Base-by-base conservation (phyloP, 2,113 vertebrate genomes). In the Arothron firmamentum region DNA sequence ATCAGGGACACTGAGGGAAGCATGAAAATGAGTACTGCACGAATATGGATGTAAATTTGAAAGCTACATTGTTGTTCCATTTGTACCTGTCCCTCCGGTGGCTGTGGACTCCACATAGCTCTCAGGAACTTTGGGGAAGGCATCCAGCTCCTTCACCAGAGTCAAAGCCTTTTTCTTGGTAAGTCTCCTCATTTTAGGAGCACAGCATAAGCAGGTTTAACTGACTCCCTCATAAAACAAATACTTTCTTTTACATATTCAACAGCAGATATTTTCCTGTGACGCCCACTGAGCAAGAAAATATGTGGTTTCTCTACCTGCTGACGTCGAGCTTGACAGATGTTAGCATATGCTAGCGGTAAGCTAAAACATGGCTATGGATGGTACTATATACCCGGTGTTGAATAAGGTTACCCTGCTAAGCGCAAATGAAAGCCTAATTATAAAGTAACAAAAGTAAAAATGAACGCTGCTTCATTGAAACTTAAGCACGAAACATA, bases 81-180 rank as follows among this genome's bases (percentile, higher is more conserved):
- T 45, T 12, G 28, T 74, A 88, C 86, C 86, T 83, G 86, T 88
- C 42, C 86, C 86, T 0, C 86, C 86, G 70, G 79, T 97, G 0
- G 93, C 91, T 59, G 96, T 93, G 6, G 97, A 93, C 85, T 98
- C 94, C 78, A 98, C 93, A 75, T 98, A 99, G 87, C 96, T 98
- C 42, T 96, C 94, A 34, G 97, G 97, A 68, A 99, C 91, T 88
- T 99, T 99, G 1, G 96, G 96, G 67, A 99, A 99, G 56, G 96
- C 96, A 81, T 99, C 97, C 82, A 99, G 67, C 69, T 98, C 97
- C 81, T 93, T 97, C 69, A 98, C 92, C 87, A 98, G 90, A 88
- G 82, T 94, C 85, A 99, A 86, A 34, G 97, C 95, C 89, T 96
- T 98, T 90, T 93, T 98, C 81, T 90, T 94, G 83, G 92, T 94